A percentile compares a stretch with the other conserved stretches of the same genome.
Conservation (phyloP, 2,888 invertebrate species). For the Azorinus chamasolen region DNA sequence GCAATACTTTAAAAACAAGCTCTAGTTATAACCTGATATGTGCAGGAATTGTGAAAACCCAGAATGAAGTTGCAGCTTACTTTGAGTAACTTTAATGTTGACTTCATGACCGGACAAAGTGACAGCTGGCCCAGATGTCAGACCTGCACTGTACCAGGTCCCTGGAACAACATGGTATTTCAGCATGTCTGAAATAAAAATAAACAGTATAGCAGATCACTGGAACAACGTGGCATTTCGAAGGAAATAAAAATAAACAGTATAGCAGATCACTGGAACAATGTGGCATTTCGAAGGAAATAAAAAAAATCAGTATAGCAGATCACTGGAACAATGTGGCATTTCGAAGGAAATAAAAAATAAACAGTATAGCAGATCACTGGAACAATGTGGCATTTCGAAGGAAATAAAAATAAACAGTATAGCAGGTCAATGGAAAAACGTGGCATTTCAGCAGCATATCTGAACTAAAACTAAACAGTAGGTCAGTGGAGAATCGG, state of each 20-base stretch:
- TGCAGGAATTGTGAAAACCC: neutral
- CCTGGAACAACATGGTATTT: slow-evolving; percentile 83
- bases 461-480: too few species aligned
- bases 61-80: neutral
- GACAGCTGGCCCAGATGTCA: slow-evolving; percentile 76
- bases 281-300: neutral
- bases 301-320: neutral
- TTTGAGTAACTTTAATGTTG: neutral
- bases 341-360: neutral
- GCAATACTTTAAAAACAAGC: too few species aligned
- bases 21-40: slow-evolving; percentile 47
- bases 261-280: too few species aligned
- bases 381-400: too few species aligned
- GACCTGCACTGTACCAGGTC: slow-evolving; percentile 83
- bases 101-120: slow-evolving; percentile 64
- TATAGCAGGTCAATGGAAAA: too few species aligned
- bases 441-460: too few species aligned
- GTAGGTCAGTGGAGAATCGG: too few species aligned
- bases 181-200: slow-evolving; percentile 67
- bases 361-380: too few species aligned
- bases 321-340: too few species aligned
- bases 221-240: too few species aligned
- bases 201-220: too few species aligned
- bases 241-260: neutral
- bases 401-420: too few species aligned